These are phyloP conservation scores for Leuciscus waleckii DNA, from an alignment of 2,797 vertebrate genomes.

Conservation along the genomic window DNA sequence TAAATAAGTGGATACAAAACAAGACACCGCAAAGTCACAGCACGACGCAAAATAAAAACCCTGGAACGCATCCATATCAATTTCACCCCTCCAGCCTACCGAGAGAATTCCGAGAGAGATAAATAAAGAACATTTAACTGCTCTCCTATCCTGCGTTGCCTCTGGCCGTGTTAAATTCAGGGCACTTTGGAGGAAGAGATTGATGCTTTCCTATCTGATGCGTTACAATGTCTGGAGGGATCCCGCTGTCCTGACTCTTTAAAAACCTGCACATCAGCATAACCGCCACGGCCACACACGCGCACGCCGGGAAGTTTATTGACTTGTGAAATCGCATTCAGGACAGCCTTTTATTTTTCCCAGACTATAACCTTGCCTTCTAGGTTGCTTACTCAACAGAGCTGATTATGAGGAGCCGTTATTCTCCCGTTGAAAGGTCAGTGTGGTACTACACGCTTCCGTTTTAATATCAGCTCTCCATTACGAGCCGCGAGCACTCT, in stretches of 20 bases:
- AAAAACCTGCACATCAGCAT: constrained; percentile 73
- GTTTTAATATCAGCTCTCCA: constrained; percentile 71
- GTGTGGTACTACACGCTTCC: constrained; percentile 67
- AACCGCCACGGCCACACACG: constrained; percentile 58
- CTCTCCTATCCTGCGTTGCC: constrained; percentile 50
- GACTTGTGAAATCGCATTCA: constrained; percentile 78
- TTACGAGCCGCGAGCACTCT: constrained; percentile 78
- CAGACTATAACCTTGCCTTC: constrained; percentile 74
- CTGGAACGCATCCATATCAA: constrained; percentile 53
- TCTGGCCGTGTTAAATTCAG: constrained; percentile 61
- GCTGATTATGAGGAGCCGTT: constrained; percentile 76
- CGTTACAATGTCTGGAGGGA: constrained; percentile 72
- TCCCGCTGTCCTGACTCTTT: constrained; percentile 59
- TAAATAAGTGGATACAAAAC: constrained; percentile 44
- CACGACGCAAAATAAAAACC: constrained; percentile 42
- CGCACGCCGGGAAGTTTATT: constrained; percentile 69
- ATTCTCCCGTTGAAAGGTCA: constrained; percentile 78
- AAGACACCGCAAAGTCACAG: constrained; percentile 38
- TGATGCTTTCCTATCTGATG: constrained; percentile 73
- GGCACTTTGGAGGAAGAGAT: constrained; percentile 67
- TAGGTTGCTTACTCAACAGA: constrained; percentile 85
- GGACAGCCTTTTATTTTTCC: constrained; percentile 68
- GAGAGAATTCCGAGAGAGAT: constrained; percentile 47
- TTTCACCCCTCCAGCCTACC: constrained; percentile 51
- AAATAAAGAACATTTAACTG: constrained; percentile 61